Evolutionary conservation across 1,140 invertebrate genomes (phyloP), one percentile per base, ranked within the genome.

Genomic region (Ips typographus): DNA sequence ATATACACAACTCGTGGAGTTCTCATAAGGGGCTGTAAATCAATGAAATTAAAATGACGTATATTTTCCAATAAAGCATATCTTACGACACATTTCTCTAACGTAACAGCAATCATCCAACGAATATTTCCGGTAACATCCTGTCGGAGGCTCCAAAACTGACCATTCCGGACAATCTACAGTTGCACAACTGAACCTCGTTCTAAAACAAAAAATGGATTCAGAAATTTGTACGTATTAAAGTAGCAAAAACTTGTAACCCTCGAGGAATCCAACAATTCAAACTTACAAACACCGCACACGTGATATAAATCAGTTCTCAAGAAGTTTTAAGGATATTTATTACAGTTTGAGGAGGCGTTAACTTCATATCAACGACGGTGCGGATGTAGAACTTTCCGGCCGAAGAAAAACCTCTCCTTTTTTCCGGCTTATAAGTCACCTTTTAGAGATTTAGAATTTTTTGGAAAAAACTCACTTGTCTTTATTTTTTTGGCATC

Each of bases 111-210:
- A 74, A 39, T 72, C 52, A 42, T 74, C 72, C 36, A 74, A 43
- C 1, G 70, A 67, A 51, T 74, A 74, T 55, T 70, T 72, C 49
- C 70, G 62, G 57, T 74, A 72, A 65, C 72, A 74, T 5, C 71
- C 71, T 4, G 63, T 53, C 42, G 58, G 47, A 7, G 68, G 56
- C 8, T 63, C 66, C 37, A 44, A 8, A 22, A 68, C 64, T 38
- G 65, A 51, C 71, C 67, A 72, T 57, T 74, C 72, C 2, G 71
- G 71, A 65, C 72, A 74, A 47, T 72, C 68, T 7, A 74, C 67
- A 38, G 67, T 60, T 4, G 72, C 72, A 62, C 72, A 74, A 36
- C 52, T 67, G 41, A 74, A 74, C 42, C 47, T 51, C 2, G 71
- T 64, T 40, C 70, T 71, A 47, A 40, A 36, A 70, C 57, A 70